A percentile compares a stretch with the other conserved stretches of the same genome.
These are phyloP conservation scores for Enteromius paludinosus DNA, from an alignment of 2,797 vertebrate genomes.

Conservation along the genomic window DNA sequence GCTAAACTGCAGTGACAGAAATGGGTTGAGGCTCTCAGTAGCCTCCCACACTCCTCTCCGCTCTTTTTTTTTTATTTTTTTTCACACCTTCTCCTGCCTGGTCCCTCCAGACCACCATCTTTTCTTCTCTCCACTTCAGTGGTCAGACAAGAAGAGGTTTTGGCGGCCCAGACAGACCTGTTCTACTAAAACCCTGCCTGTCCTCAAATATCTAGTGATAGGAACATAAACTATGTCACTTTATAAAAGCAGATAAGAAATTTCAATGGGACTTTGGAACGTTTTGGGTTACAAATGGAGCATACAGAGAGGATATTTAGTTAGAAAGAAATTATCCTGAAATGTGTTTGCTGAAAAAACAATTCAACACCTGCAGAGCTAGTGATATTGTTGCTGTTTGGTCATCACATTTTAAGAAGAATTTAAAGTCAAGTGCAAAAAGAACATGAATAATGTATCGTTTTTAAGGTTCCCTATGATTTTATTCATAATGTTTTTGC, in stretches of 20 bases:
- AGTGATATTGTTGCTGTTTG: not conserved
- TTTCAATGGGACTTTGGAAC: constrained; percentile 3
- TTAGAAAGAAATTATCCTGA: not conserved
- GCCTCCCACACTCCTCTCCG: constrained; percentile 8
- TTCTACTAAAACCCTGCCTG: constrained; percentile 48
- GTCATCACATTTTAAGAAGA: not conserved
- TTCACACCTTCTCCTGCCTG: constrained; percentile 37
- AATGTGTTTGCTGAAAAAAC: not conserved
- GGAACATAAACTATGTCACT: constrained; percentile 54
- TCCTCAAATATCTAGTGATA: constrained; percentile 33
- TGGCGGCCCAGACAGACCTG: constrained; percentile 34
- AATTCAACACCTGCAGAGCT: not conserved
- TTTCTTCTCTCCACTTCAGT: constrained; percentile 40
- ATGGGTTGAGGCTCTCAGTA: constrained; percentile 43
- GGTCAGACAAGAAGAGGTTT: constrained; percentile 36
- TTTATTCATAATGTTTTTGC: not conserved
- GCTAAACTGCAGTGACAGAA: constrained; percentile 45
- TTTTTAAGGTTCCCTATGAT: constrained; percentile 12
- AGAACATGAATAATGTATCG: not conserved
- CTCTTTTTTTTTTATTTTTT: constrained; percentile 26
- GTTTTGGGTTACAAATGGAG: constrained; percentile 26
- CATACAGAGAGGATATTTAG: not conserved
- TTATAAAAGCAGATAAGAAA: constrained; percentile 35
- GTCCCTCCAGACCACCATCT: constrained; percentile 30
- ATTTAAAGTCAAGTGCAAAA: not conserved